A percentile compares a stretch with the other conserved stretches of the same genome.
These are phyloP conservation scores for Vireo griseus DNA, from an alignment of 2,797 vertebrate genomes.

Conservation along the genomic window DNA sequence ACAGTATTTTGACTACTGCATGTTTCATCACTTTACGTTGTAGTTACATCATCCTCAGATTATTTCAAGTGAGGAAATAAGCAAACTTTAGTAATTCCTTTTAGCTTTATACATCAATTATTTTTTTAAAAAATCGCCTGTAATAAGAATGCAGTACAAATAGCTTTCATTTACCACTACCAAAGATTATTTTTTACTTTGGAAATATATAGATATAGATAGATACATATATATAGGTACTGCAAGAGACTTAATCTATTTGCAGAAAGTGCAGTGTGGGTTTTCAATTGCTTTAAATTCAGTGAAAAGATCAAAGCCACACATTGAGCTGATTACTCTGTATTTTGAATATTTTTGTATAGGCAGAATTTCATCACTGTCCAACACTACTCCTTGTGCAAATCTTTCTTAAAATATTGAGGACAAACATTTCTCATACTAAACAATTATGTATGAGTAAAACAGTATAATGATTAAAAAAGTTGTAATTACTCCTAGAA, in stretches of 20 bases:
- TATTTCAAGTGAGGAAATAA: not conserved
- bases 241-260: not conserved
- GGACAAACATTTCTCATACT: not conserved
- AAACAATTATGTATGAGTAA: not conserved
- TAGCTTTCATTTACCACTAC: not conserved
- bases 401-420: not conserved
- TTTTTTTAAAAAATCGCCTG: not conserved
- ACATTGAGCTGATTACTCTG: not conserved
- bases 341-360: not conserved
- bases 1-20: not conserved
- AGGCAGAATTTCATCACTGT: not conserved
- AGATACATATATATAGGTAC: not conserved
- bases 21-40: not conserved
- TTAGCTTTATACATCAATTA: not conserved
- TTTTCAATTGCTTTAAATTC: not conserved
- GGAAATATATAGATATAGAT: not conserved
- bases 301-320: not conserved
- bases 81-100: not conserved
- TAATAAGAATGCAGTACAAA: not conserved
- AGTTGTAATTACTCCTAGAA: not conserved
- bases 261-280: not conserved
- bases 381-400: not conserved
- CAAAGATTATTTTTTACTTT: not conserved
- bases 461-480: not conserved
- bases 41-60: not conserved